Percentiles rank a stretch among this genome's conserved stretches.
Evolutionary conservation across 2,888 invertebrate genomes (phyloP).

Genomic region (Onchidella celtica): DNA sequence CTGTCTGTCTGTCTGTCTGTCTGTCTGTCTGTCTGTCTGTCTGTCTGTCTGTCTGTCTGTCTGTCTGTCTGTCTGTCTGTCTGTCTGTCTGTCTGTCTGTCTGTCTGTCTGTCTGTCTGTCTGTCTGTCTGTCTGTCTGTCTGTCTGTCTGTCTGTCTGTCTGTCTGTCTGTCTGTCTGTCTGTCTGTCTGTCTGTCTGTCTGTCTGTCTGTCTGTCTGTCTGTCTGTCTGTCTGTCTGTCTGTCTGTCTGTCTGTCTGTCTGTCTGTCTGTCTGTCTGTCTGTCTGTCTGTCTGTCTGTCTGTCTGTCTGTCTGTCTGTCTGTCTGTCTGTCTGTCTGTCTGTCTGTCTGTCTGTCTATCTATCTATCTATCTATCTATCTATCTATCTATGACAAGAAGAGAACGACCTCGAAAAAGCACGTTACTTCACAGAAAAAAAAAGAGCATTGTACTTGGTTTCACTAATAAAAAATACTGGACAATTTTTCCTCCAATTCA

Average conservation of each 20-base stretch:
- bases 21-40: slow-evolving; percentile 1
- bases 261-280: neutral
- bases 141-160: neutral
- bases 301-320: slow-evolving; percentile 9
- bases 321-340: slow-evolving; percentile 14
- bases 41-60: slow-evolving; percentile 14
- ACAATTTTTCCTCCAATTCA: too few relatives aligned
- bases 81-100: neutral
- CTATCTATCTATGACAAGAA: too few relatives aligned
- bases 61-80: slow-evolving; percentile 13
- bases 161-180: neutral
- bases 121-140: slow-evolving; percentile 19
- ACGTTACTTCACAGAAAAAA: too few relatives aligned
- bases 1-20: slow-evolving; percentile 50
- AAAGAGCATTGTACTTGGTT: too few relatives aligned
- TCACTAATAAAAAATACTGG: too few relatives aligned
- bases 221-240: neutral
- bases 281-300: slow-evolving; percentile 10
- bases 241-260: neutral
- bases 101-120: neutral
- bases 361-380: neutral
- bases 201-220: neutral
- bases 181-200: neutral
- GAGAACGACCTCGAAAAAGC: too few relatives aligned
- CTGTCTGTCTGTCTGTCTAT: neutral